Base-by-base conservation (phyloP, 2,888 invertebrate species). In the Galerucella calmariensis region DNA sequence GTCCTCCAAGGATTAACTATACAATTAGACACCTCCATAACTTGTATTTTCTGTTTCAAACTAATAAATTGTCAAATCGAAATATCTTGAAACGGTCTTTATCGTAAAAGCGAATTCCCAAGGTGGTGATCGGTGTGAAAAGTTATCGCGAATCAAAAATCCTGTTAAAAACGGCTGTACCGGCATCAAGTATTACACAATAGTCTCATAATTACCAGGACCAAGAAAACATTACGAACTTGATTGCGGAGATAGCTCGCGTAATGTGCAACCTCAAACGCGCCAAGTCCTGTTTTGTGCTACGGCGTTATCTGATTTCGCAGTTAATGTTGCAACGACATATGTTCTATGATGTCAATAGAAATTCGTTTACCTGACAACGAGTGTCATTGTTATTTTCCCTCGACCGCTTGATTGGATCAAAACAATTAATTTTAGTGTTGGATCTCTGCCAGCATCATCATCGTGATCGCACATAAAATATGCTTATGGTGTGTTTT, bases 201-300 rank as follows among this genome's bases (percentile, higher is more conserved):
- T 86, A 80, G 83, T 70, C 74, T 81, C 71, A 81, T 86, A 86
- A 86, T 85, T 84, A 85, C 84, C 83, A 81, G 83, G 82, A 83
- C 83, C 83, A 83, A 83, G 83, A 83, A 83, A 84, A 83, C 83
- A 84, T 85, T 84, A 83, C 80, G 82, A 83, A 80, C 83, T 81
- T 83, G 82, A 83, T 83, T 41, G 63, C 73, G 76, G 76, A 72
- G 83, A 84, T 83, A 83, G 83, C 79, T 62, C 68, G 75, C 73
- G 82, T 81, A 81, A 83, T 84, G 83, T 83, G 83, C 83, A 82
- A 83, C 81, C 81, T 61, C 69, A 69, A 70, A 78, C 70, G 72
- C 76, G 69, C 74, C 71, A 63, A 67, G 62, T 66, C 71, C 77
- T 67, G 74, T 65, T 67, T 48, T 73, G 73, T 71, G 74, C 70